Evolutionary conservation across 2,113 vertebrate genomes (phyloP).

Genomic region (Rafetus swinhoei): DNA sequence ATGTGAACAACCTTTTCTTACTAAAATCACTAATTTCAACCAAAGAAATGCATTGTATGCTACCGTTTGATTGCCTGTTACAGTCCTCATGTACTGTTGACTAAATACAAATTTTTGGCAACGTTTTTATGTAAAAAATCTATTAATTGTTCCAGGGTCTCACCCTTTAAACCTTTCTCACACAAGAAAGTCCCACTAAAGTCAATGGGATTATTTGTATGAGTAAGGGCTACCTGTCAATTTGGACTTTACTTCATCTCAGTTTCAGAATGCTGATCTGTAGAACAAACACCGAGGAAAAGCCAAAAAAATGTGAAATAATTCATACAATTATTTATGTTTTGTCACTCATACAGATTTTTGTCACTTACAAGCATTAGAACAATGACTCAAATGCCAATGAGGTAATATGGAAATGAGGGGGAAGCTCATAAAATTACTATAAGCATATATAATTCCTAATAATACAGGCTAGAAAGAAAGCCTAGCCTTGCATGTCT

Average conservation of each 20-base stretch:
- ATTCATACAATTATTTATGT: constrained; percentile 20
- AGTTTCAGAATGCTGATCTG: constrained; percentile 15
- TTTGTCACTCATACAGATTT: constrained; percentile 55
- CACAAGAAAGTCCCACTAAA: constrained; percentile 8
- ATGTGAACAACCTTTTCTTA: constrained; percentile 11
- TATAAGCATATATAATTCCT: constrained; percentile 16
- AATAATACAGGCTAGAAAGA: not conserved
- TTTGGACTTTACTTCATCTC: not conserved
- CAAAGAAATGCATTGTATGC: constrained; percentile 18
- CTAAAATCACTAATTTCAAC: constrained; percentile 9
- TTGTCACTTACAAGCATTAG: constrained; percentile 35
- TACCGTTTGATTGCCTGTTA: constrained; percentile 25
- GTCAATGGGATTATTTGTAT: not conserved
- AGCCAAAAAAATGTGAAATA: constrained; percentile 13
- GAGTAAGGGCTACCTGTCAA: not conserved
- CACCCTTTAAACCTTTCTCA: not conserved
- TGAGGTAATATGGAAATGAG: constrained; percentile 53
- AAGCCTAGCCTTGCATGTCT: constrained; percentile 6
- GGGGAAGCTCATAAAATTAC: constrained; percentile 50
- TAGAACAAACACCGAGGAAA: not conserved
- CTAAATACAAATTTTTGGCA: constrained; percentile 32
- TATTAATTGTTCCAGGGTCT: constrained; percentile 1
- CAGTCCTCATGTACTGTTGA: not conserved
- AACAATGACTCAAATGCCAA: constrained; percentile 54
- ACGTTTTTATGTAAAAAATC: constrained; percentile 14